Evolutionary conservation across 1,140 invertebrate species (phyloP).

Genomic region (Cyphomyrmex costatus): DNA sequence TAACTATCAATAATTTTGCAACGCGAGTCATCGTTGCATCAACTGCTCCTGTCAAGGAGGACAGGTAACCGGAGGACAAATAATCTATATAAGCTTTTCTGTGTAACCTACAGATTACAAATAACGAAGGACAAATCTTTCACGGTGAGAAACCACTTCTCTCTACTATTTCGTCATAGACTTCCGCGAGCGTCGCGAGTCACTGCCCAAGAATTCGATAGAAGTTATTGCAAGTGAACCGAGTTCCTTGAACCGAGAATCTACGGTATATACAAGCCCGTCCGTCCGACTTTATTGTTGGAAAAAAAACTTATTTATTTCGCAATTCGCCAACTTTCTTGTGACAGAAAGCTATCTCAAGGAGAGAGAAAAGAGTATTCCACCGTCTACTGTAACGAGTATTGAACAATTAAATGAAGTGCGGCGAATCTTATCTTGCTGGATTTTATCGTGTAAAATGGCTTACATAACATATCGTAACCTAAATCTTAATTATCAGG

Average conservation of each 20-base stretch:
- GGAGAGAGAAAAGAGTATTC: not conserved
- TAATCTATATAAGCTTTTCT: slow-evolving; percentile 17
- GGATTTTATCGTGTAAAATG: slow-evolving; percentile 4
- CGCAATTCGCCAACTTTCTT: slow-evolving; percentile 11
- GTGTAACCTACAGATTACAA: slow-evolving; percentile 30
- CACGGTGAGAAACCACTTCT: slow-evolving; percentile 54
- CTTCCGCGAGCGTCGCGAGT: slow-evolving; percentile 69
- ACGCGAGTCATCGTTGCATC: slow-evolving; percentile 27
- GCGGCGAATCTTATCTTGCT: not conserved
- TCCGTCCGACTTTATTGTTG: not conserved
- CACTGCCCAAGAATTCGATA: slow-evolving; percentile 70
- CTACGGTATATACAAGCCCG: not conserved
- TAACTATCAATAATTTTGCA: not conserved
- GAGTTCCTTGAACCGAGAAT: slow-evolving; percentile 39
- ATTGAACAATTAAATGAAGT: not conserved
- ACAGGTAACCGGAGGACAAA: not conserved
- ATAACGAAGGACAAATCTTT: slow-evolving; percentile 13
- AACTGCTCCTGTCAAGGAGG: not conserved
- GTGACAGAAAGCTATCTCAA: not conserved
- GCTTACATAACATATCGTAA: slow-evolving; percentile 4
- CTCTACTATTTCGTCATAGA: slow-evolving; percentile 67
- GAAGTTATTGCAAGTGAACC: slow-evolving; percentile 44
- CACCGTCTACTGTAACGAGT: not conserved
- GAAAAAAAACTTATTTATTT: slow-evolving; percentile 30
- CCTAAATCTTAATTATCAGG: slow-evolving; percentile 25